A percentile compares a stretch with the other conserved stretches of the same genome.
phyloP scores from a whole-genome alignment of 2,888 invertebrate genomes.

The Drosophila leonis region DNA sequence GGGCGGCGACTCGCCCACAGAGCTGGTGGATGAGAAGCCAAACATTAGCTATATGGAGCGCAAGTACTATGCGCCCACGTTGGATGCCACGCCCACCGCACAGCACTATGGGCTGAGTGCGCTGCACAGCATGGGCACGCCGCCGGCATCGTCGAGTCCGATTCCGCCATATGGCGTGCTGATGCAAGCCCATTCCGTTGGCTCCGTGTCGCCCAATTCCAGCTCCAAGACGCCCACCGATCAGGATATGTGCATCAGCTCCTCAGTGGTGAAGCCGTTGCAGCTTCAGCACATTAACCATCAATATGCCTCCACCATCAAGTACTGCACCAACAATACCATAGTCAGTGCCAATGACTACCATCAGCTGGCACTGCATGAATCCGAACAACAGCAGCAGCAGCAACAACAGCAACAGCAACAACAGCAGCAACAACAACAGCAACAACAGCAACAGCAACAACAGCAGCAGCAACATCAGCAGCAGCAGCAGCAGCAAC shows the following conservation, averaged over 20 bases:
- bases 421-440: conserved; percentile 45
- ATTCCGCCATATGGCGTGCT: conserved; percentile 69
- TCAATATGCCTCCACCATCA: conserved; percentile 84
- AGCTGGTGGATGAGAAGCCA: conserved; percentile 83
- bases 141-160: conserved; percentile 79
- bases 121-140: conserved; percentile 74
- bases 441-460: conserved; percentile 46
- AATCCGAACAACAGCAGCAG: conserved; percentile 59
- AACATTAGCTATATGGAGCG: conserved; percentile 81
- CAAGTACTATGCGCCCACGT: conserved; percentile 79
- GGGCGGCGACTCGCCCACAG: conserved; percentile 77
- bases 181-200: conserved; percentile 70
- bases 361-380: conserved; percentile 60
- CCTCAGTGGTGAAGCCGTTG: conserved; percentile 57
- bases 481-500: conserved; percentile 41
- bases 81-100: conserved; percentile 60
- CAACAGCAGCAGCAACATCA: conserved; percentile 48
- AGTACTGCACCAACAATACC: conserved; percentile 84
- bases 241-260: conserved; percentile 69
- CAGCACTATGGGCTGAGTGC: conserved; percentile 71
- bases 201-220: conserved; percentile 74
- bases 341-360: conserved; percentile 78
- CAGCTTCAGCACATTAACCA: conserved; percentile 74
- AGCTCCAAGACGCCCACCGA: conserved; percentile 73
- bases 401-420: conserved; percentile 45